Evolutionary conservation across 2,113 vertebrate species (phyloP), one percentile per base, ranked within the genome.

Genomic region (Paramisgurnus dabryanus): DNA sequence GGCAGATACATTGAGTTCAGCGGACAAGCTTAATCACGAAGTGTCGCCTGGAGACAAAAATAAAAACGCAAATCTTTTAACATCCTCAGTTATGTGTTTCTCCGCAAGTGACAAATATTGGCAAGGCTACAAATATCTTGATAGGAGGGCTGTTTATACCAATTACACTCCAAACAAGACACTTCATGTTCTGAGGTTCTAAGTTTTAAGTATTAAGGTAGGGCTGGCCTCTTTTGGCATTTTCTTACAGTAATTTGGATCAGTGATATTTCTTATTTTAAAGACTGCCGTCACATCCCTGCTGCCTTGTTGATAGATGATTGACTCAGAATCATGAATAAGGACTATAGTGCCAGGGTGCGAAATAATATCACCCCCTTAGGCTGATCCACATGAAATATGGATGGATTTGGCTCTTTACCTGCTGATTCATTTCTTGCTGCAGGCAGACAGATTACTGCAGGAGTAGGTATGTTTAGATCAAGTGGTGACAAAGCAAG

Each of bases 401-500:
- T 53, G 80, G 68, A 69, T 50, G 76, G 72, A 61, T 73, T 79
- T 87, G 83, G 81, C 81, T 65, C 67, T 65, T 80, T 79, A 27
- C 82, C 80, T 78, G 60, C 66, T 75, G 45, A 43, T 64, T 84
- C 83, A 85, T 69, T 85, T 85, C 68, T 55, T 58, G 86, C 87
- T 86, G 78, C 85, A 79, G 89, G 88, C 86, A 7, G 55, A 58
- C 49, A 22, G 86, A 65, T 78, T 64, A 78, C 68, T 78, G 71
- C 70, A 72, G 78, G 18, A 8, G 34, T 7, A 82, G 83, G 83
- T 83, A 78, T 79, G 72, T 58, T 79, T 83, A 4, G 43, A 78
- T 63, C 66, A 84, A 87, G 43, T 47, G 40, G 85, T 87, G 86
- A 88, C 82, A 84, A 86, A 86, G 86, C 87, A 84, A 85, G 71